A percentile compares a stretch with the other conserved stretches of the same genome.
Evolutionary conservation across 1,140 invertebrate species (phyloP).

Genomic region (Papilio polyxenes): DNA sequence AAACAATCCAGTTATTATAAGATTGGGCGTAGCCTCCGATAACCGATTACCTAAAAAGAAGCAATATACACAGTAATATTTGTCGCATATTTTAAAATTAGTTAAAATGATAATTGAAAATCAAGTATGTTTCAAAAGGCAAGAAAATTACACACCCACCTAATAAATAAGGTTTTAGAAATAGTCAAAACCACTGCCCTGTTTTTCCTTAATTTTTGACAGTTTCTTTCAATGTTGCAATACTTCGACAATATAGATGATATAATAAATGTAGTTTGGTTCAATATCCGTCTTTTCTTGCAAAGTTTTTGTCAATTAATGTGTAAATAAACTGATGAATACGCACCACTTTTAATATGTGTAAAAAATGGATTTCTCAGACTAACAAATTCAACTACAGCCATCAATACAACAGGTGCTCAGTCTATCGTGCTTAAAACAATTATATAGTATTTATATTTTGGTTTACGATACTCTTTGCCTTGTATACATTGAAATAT

Average conservation of each 20-base stretch:
- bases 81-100: neutral
- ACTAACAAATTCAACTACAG: neutral
- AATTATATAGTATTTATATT: neutral
- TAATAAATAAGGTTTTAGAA: neutral
- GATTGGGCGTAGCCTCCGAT: conserved; percentile 72
- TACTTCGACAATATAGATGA: neutral
- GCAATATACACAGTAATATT: neutral
- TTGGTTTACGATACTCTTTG: neutral
- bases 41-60: conserved; percentile 49
- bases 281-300: neutral
- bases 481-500: neutral
- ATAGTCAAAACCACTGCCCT: conserved; percentile 16
- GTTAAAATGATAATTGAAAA: neutral
- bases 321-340: neutral
- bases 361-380: neutral
- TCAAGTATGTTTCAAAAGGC: conserved; percentile 3
- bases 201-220: conserved; percentile 15
- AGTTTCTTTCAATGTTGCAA: neutral
- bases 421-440: neutral
- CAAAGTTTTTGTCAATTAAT: neutral
- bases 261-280: neutral
- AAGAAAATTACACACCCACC: neutral
- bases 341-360: neutral
- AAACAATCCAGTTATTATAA: conserved; percentile 54
- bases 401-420: neutral